These are phyloP conservation scores for Pristis pectinata DNA, from an alignment of 2,797 vertebrate genomes.

Conservation along the genomic window DNA sequence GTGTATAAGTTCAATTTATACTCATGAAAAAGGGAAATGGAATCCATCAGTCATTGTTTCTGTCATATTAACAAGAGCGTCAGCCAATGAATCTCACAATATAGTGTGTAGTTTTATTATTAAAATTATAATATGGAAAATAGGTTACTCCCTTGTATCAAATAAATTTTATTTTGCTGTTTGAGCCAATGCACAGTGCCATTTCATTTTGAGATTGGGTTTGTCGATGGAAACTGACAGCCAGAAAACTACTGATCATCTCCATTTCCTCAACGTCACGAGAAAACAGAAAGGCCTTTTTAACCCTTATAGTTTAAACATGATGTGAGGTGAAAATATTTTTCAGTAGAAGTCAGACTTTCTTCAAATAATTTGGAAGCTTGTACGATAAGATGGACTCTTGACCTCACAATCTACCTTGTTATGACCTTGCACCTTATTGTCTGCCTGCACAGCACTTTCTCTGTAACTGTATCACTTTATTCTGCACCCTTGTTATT, in stretches of 20 bases:
- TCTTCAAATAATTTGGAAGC: not conserved
- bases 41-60: not conserved
- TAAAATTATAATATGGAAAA: not conserved
- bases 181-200: not conserved
- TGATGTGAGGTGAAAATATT: not conserved
- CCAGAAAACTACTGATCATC: not conserved
- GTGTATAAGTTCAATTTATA: not conserved
- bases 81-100: constrained; percentile 1
- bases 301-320: too few relatives aligned
- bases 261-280: not conserved
- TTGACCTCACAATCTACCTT: too few relatives aligned
- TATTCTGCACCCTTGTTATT: too few relatives aligned
- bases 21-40: not conserved
- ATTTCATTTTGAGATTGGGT: not conserved
- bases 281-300: not conserved
- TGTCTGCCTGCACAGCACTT: too few relatives aligned
- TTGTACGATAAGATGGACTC: too few relatives aligned
- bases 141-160: not conserved
- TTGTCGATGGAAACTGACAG: not conserved
- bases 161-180: not conserved
- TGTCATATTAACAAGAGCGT: not conserved
- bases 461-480: too few relatives aligned
- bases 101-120: not conserved
- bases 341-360: not conserved
- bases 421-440: too few relatives aligned